phyloP scores from a whole-genome alignment of 2,797 vertebrate species.

The Malurus splendens region DNA sequence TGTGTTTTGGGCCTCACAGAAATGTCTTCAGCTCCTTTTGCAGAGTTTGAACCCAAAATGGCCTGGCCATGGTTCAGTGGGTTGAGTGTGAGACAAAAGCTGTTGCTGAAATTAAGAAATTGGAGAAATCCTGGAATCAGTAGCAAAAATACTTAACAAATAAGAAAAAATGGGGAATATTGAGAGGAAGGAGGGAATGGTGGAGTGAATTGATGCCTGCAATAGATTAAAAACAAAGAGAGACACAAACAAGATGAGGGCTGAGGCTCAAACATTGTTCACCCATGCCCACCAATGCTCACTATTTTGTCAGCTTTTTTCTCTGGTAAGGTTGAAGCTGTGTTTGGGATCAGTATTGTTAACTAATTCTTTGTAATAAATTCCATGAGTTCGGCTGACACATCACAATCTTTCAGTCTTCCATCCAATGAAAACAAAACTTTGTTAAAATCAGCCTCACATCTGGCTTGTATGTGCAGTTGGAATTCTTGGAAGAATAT shows the following conservation, averaged over 20 bases:
- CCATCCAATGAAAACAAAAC: slow-evolving; percentile 41
- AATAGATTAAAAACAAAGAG: neutral
- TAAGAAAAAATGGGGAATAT: neutral
- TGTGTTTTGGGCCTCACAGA: neutral
- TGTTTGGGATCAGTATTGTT: neutral
- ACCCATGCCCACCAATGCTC: neutral
- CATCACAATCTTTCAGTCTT: slow-evolving; percentile 33
- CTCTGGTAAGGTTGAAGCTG: slow-evolving; percentile 1
- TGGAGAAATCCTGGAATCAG: neutral
- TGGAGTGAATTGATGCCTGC: neutral
- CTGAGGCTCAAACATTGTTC: neutral
- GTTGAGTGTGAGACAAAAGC: neutral
- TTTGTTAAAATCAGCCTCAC: slow-evolving; percentile 33
- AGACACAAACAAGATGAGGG: neutral
- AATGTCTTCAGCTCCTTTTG: neutral
- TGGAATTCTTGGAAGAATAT: slow-evolving; percentile 59
- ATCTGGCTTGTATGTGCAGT: slow-evolving; percentile 40
- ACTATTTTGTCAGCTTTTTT: neutral
- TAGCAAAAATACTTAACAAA: neutral
- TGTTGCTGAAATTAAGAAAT: neutral
- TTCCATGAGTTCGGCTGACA: slow-evolving; percentile 42
- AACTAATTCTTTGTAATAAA: slow-evolving; percentile 15
- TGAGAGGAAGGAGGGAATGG: neutral
- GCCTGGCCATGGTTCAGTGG: neutral
- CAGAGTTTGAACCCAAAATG: neutral